Evolutionary conservation across 2,797 vertebrate species (phyloP), one percentile per base, ranked within the genome.

Genomic region (Jordanella pulchra): DNA sequence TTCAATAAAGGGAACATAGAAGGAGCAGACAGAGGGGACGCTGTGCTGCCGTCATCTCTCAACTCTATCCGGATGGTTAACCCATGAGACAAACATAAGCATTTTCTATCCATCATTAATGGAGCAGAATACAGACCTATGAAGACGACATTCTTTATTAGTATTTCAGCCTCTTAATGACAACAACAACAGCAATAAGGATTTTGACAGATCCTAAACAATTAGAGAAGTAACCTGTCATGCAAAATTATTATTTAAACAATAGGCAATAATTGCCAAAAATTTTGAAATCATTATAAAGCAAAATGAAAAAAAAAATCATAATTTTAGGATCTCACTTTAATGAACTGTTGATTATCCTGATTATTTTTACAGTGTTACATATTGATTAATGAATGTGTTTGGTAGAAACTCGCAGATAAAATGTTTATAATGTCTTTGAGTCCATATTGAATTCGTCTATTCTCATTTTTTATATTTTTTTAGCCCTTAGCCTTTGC

Each of bases 1-100:
- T 94, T 92, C 87, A 94, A 95, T 95, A 93, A 95, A 93, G 91
- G 86, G 89, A 84, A 87, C 87, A 78, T 76, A 87, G 88, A 44
- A 77, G 78, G 78, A 72, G 76, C 84, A 89, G 81, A 93, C 89
- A 90, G 88, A 92, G 80, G 77, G 70, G 83, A 89, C 73, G 78
- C 83, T 92, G 84, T 88, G 48, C 81, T 82, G 82, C 86, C 86
- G 87, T 88, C 82, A 87, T 88, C 86, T 88, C 81, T 80, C 77
- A 63, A 68, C 83, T 90, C 87, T 86, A 90, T 90, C 84, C 84
- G 82, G 65, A 81, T 69, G 27, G 79, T 87, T 87, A 87, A 85
- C 77, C 82, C 85, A 63, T 56, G 69, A 80, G 80, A 39, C 64
- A 82, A 72, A 85, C 53, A 10, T 27, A 55, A 47, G 35, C 72